Evolutionary conservation across 2,888 invertebrate genomes (phyloP), one percentile per base, ranked within the genome.

Genomic region (Apodemia duryi): DNA sequence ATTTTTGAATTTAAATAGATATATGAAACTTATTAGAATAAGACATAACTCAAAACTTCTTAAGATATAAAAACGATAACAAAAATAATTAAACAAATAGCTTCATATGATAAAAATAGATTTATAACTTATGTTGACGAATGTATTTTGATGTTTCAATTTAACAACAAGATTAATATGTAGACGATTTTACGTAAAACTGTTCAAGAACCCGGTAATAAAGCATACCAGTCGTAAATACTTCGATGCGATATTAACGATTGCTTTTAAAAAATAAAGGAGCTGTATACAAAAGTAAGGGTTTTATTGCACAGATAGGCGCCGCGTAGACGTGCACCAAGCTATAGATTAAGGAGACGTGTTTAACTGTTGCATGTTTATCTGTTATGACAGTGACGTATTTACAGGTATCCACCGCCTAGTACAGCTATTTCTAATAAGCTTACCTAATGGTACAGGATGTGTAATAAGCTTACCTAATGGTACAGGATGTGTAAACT

Each of bases 161-260:
- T 87, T 88, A 88, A 83, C 79, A 81, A 78, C 77, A 76, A 79
- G 87, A 88, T 88, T 87, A 88, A 87, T 87, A 86, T 86, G 87
- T 87, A 83, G 85, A 83, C 79, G 79, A 78, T 79, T 85, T 81
- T 77, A 78, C 76, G 73, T 79, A 74, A 79, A 82, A 77, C 46
- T 74, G 73, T 71, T 75, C 73, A 69, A 79, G 80, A 82, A 79
- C 74, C 75, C 71, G 71, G 84, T 80, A 82, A 85, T 88, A 88
- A 88, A 88, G 81, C 85, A 86, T 86, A 74, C 72, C 77, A 77
- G 82, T 75, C 85, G 82, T 88, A 88, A 88, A 88, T 76, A 74
- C 79, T 82, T 86, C 86, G 83, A 88, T 88, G 29, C 54, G 11
- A 54, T 28, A 87, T 86, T 88, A 88, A 88, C 85, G 88, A 87